A percentile compares a stretch with the other conserved stretches of the same genome.
phyloP scores from a whole-genome alignment of 2,888 invertebrate genomes.

The Drosophila diplacantha region DNA sequence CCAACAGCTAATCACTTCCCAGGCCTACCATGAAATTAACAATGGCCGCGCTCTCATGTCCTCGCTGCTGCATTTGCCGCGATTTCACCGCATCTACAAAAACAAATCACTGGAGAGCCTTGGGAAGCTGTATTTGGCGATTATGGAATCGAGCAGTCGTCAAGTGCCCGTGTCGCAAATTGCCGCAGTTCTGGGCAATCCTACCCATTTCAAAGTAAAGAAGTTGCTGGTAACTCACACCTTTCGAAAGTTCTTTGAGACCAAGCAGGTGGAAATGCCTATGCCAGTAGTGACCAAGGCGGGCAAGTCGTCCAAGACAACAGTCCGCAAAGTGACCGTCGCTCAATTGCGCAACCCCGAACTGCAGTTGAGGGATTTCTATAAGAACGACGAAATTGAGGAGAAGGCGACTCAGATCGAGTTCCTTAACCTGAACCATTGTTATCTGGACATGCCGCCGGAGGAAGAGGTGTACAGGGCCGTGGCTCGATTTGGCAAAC shows the following conservation, averaged over 20 bases:
- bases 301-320: slow-evolving; percentile 13
- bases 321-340: slow-evolving; percentile 78
- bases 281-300: slow-evolving; percentile 6
- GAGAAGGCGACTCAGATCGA: slow-evolving; percentile 77
- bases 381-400: slow-evolving; percentile 75
- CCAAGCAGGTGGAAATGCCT: slow-evolving; percentile 62
- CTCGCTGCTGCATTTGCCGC: slow-evolving; percentile 81
- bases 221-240: slow-evolving; percentile 75
- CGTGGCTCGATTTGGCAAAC: slow-evolving; percentile 78
- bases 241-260: slow-evolving; percentile 80
- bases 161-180: slow-evolving; percentile 42
- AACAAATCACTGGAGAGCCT: slow-evolving; percentile 78
- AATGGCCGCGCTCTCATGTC: slow-evolving; percentile 77
- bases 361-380: slow-evolving; percentile 79
- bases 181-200: slow-evolving; percentile 37
- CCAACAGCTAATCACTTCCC: slow-evolving; percentile 81
- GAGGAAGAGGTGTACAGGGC: slow-evolving; percentile 79
- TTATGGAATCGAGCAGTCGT: slow-evolving; percentile 68
- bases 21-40: slow-evolving; percentile 80
- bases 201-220: slow-evolving; percentile 54
- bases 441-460: slow-evolving; percentile 76
- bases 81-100: slow-evolving; percentile 82
- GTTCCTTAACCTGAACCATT: slow-evolving; percentile 60
- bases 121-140: slow-evolving; percentile 65
- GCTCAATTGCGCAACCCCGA: slow-evolving; percentile 60